Evolutionary conservation across 1,140 invertebrate species (phyloP).

Genomic region (Cydia amplana): DNA sequence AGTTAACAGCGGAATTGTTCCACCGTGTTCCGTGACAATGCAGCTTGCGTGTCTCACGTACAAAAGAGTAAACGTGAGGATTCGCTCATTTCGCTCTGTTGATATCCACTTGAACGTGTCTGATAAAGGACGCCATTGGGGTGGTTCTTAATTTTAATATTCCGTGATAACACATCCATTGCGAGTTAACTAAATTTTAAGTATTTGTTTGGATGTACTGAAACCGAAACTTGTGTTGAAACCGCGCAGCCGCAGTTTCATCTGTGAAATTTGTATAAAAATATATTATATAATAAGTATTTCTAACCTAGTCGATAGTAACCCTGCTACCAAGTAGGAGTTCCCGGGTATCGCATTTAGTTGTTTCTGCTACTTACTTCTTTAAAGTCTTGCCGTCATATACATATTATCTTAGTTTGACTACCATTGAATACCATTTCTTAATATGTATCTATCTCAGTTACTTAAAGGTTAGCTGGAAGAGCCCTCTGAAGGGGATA

Average conservation of each 20-base stretch:
- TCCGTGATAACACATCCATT: slow-evolving; percentile 23
- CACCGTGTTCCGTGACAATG: slow-evolving; percentile 39
- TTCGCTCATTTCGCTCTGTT: slow-evolving; percentile 41
- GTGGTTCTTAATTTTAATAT: slow-evolving; percentile 37
- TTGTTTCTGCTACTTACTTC: too few relatives aligned
- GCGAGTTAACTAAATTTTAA: neutral
- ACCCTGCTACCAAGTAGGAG: too few relatives aligned
- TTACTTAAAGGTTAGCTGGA: too few relatives aligned
- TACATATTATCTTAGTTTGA: too few relatives aligned
- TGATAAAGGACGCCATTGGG: slow-evolving; percentile 37
- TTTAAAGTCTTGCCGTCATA: too few relatives aligned
- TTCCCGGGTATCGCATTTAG: too few relatives aligned
- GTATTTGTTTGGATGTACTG: neutral
- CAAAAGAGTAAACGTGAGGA: slow-evolving; percentile 38
- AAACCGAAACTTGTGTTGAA: neutral
- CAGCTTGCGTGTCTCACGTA: slow-evolving; percentile 40
- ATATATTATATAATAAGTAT: too few relatives aligned
- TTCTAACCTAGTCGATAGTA: too few relatives aligned
- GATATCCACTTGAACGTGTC: slow-evolving; percentile 41
- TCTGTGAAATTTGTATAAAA: too few relatives aligned
- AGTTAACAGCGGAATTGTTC: neutral
- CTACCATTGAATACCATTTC: too few relatives aligned
- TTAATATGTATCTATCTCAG: too few relatives aligned
- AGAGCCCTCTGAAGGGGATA: too few relatives aligned
- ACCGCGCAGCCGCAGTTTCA: neutral